Conservation (phyloP, 1,140 invertebrate genomes). For the Lordiphosa clarofinis region DNA sequence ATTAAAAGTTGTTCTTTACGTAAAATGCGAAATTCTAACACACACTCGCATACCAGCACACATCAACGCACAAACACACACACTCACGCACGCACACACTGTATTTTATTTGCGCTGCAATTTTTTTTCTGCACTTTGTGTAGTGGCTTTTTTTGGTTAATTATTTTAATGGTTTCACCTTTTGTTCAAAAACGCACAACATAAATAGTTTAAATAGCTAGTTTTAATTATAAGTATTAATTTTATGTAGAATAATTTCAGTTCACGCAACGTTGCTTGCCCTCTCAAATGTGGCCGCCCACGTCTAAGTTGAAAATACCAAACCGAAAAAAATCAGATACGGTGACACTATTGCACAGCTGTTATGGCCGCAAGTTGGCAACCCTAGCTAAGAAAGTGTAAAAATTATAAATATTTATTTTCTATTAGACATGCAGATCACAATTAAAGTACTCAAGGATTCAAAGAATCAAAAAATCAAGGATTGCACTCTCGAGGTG, state of each 20-base stretch:
- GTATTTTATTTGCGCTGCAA: conserved; percentile 71
- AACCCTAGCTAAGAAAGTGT: conserved; percentile 13
- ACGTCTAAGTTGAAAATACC: not conserved
- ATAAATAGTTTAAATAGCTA: conserved; percentile 38
- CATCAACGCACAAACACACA: conserved; percentile 29
- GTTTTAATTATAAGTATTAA: conserved; percentile 52
- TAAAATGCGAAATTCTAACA: conserved; percentile 69
- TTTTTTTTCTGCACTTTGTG: conserved; percentile 46
- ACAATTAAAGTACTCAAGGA: conserved; percentile 81
- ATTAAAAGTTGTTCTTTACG: conserved; percentile 64
- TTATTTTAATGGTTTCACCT: conserved; percentile 47
- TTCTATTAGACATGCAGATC: conserved; percentile 78
- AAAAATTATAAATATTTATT: no score
- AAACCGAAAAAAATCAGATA: not conserved
- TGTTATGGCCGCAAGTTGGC: conserved; percentile 12
- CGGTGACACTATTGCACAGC: not conserved
- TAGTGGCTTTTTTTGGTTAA: conserved; percentile 15
- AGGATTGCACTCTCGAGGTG: conserved; percentile 80
- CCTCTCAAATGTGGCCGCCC: conserved; percentile 11
- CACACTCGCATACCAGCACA: conserved; percentile 41
- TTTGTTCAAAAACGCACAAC: conserved; percentile 42
- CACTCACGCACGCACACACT: conserved; percentile 42
- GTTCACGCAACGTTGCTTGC: conserved; percentile 67
- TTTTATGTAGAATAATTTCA: conserved; percentile 68
- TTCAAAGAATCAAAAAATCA: conserved; percentile 3